Evolutionary conservation across 2,888 invertebrate species (phyloP).

Genomic region (Watsonalla cultraria): DNA sequence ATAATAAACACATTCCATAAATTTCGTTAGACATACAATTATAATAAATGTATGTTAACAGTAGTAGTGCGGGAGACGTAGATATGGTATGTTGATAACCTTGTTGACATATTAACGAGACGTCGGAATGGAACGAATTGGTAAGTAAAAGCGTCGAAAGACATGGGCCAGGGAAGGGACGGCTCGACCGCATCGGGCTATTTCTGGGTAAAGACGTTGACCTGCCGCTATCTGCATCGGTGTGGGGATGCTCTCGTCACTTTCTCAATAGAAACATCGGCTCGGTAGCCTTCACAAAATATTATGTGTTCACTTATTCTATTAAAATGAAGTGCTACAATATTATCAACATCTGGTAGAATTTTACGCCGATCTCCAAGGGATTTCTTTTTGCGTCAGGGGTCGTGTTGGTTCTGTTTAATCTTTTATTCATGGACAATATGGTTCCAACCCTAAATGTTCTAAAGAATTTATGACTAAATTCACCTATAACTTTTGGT

Average conservation of each 20-base stretch:
- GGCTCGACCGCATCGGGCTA: slow-evolving; percentile 49
- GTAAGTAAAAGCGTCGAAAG: slow-evolving; percentile 62
- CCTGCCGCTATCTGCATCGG: slow-evolving; percentile 45
- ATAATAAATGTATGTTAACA: slow-evolving; percentile 40
- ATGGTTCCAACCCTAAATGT: slow-evolving; percentile 39
- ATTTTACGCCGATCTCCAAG: not conserved
- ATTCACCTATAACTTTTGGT: no score
- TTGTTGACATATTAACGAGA: slow-evolving; percentile 71
- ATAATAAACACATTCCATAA: slow-evolving; percentile 9
- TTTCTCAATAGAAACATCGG: not conserved
- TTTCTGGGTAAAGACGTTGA: slow-evolving; percentile 70
- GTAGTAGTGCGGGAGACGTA: slow-evolving; percentile 35
- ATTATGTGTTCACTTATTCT: no score
- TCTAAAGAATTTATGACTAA: slow-evolving; percentile 39
- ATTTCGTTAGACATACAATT: slow-evolving; percentile 21
- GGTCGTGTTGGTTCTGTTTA: slow-evolving; percentile 33
- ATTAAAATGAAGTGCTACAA: not conserved
- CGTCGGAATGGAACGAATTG: slow-evolving; percentile 50
- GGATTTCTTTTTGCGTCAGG: slow-evolving; percentile 15
- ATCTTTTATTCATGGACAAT: slow-evolving; percentile 51
- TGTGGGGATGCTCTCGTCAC: slow-evolving; percentile 8
- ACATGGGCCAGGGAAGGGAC: slow-evolving; percentile 63
- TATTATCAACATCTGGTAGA: not conserved
- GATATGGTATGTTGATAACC: slow-evolving; percentile 60
- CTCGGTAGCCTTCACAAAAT: not conserved